Percentiles rank a stretch among this genome's conserved stretches.
phyloP scores from a whole-genome alignment of 2,888 invertebrate species.

The Brachylomia viminalis region DNA sequence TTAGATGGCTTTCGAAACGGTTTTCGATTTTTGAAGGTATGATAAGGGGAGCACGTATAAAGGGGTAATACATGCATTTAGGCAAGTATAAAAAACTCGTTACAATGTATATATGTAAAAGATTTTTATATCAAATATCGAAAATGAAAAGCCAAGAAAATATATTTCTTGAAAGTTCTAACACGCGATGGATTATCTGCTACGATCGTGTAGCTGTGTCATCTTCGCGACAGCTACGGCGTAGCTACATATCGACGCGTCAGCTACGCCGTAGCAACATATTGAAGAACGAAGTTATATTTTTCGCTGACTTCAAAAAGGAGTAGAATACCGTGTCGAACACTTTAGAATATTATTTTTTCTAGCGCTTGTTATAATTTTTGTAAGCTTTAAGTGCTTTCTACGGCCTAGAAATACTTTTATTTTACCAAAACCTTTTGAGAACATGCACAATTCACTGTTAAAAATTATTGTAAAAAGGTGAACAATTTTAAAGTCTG shows the following conservation, averaged over 20 bases:
- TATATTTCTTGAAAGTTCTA: constrained; percentile 31
- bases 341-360: neutral
- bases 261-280: constrained; percentile 45
- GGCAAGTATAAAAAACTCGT: neutral
- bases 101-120: neutral
- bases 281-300: constrained; percentile 26
- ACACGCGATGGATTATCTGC: constrained; percentile 26
- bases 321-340: constrained; percentile 1
- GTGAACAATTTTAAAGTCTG: constrained; percentile 49
- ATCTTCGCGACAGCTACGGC: constrained; percentile 25
- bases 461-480: constrained; percentile 30
- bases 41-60: neutral
- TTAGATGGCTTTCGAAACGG: constrained; percentile 18
- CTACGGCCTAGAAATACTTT: neutral
- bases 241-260: constrained; percentile 18
- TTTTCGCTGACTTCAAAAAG: constrained; percentile 19
- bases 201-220: constrained; percentile 40
- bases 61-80: neutral
- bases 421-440: neutral
- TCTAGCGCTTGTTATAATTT: neutral
- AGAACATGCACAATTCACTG: constrained; percentile 18
- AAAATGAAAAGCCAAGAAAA: neutral
- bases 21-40: constrained; percentile 23
- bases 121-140: neutral
- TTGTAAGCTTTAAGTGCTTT: neutral